These are phyloP conservation scores for Odontophorus gujanensis DNA, from an alignment of 2,113 vertebrate genomes.

Conservation along the genomic window DNA sequence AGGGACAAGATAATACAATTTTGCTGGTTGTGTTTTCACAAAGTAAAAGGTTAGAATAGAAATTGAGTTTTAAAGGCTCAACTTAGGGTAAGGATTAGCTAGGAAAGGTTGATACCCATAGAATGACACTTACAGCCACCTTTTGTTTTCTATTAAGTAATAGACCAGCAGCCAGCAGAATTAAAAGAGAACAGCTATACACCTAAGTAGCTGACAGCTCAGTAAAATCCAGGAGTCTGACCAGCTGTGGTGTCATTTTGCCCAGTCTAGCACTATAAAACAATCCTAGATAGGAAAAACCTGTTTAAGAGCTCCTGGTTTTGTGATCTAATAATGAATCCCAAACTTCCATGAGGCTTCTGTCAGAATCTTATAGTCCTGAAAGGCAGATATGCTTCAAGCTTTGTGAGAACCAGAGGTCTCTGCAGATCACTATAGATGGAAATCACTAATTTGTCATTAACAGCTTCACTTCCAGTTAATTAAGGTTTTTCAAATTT, in stretches of 20 bases:
- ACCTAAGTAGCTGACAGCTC: background rate
- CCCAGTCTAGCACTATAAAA: background rate
- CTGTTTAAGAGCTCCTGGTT: background rate
- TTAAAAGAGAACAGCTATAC: background rate
- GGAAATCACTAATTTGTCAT: background rate
- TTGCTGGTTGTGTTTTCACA: constrained; percentile 2
- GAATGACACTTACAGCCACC: background rate
- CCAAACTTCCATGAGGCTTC: background rate
- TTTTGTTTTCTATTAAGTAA: background rate
- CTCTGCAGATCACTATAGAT: background rate
- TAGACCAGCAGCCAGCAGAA: background rate
- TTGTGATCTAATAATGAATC: background rate
- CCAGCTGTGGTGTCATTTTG: background rate
- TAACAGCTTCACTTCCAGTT: background rate
- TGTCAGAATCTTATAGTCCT: background rate
- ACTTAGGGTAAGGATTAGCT: background rate
- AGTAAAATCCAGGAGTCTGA: background rate
- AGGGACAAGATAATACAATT: constrained; percentile 48
- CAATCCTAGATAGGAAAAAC: background rate
- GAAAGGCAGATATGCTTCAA: background rate
- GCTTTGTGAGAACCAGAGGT: background rate
- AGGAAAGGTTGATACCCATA: background rate
- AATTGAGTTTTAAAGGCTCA: background rate
- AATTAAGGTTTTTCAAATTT: background rate
- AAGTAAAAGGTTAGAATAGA: constrained; percentile 16